Evolutionary conservation across 2,113 vertebrate species (phyloP).

Genomic region (Ageneiosus marmoratus): DNA sequence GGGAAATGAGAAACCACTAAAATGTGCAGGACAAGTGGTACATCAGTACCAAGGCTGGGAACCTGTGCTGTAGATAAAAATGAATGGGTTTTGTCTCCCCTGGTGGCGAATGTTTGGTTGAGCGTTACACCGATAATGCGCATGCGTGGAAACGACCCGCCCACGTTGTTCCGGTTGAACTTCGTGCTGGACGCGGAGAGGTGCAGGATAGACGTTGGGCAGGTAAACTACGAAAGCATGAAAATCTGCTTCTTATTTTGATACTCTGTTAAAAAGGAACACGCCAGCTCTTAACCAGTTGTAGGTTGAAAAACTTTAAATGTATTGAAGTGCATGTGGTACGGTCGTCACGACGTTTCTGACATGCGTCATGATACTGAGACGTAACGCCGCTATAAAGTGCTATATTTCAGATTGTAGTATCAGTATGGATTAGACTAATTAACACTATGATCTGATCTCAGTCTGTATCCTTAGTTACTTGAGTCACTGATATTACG

Average conservation of each 20-base stretch:
- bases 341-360: background rate
- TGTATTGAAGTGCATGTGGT: background rate
- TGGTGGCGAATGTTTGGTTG: background rate
- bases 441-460: background rate
- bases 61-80: too few species aligned
- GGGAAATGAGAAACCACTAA: too few species aligned
- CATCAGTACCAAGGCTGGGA: too few species aligned
- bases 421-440: too few species aligned
- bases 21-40: too few species aligned
- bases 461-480: background rate
- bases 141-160: conserved; percentile 9
- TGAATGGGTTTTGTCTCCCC: background rate
- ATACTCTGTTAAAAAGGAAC: background rate
- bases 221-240: background rate
- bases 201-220: background rate
- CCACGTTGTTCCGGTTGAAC: background rate
- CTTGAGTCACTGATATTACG: too few species aligned
- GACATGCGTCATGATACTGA: too few species aligned
- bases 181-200: background rate
- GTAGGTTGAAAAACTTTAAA: background rate
- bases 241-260: background rate
- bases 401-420: background rate
- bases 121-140: background rate
- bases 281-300: too few species aligned
- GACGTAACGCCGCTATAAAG: background rate